phyloP scores from a whole-genome alignment of 2,113 vertebrate genomes.

The Lophotis ruficrista region DNA sequence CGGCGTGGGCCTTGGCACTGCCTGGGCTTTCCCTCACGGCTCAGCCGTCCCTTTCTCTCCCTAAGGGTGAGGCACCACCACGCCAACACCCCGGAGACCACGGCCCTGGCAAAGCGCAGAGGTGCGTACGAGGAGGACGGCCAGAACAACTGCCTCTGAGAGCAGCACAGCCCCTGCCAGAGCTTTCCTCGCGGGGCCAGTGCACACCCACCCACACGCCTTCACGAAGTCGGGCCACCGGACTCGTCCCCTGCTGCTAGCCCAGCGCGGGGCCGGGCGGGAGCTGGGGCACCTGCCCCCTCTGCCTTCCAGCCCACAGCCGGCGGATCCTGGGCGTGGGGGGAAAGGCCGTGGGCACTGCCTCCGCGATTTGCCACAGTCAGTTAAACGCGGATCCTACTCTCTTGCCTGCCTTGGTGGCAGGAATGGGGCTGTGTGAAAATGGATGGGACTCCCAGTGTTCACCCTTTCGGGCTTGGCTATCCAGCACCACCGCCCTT shows the following conservation, averaged over 20 bases:
- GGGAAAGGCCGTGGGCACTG: not conserved
- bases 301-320: not conserved
- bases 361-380: not conserved
- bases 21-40: not conserved
- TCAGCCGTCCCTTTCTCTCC: not conserved
- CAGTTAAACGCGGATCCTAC: not conserved
- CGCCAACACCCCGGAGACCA: conserved; percentile 30
- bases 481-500: not conserved
- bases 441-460: not conserved
- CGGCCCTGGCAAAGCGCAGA: conserved; percentile 48
- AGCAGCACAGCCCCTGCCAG: not conserved
- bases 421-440: not conserved
- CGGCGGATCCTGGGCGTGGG: fast-evolving
- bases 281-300: not conserved
- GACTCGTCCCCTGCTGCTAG: not conserved
- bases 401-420: not conserved
- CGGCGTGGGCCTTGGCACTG: not conserved
- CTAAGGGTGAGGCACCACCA: conserved; percentile 62
- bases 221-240: fast-evolving
- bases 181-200: not conserved
- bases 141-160: conserved; percentile 60
- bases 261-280: not conserved
- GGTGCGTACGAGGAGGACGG: not conserved
- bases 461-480: not conserved
- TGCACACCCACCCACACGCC: not conserved